Base-by-base conservation (phyloP, 2,113 vertebrate genomes). In the Lagopus muta region DNA sequence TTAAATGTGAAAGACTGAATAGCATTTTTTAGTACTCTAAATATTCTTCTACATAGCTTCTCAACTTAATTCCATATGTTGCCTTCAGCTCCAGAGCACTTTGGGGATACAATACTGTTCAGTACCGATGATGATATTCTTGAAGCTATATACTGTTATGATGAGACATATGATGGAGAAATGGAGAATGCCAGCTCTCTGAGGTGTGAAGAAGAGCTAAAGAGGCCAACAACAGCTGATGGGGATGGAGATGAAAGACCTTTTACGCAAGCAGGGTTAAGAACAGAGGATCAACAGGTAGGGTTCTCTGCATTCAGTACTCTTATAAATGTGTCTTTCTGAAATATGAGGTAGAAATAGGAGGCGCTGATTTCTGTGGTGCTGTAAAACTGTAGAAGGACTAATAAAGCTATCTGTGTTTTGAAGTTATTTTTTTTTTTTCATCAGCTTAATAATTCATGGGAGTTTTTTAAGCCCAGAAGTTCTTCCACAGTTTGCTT, bases 21-120 rank as follows among this genome's bases (percentile, higher is more conserved):
- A 30, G 7, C 27, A 2, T 34, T 89, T 75, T 57, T 61, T 75
- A 10, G 42, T 8, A 3, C 38, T 81, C 42, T 42, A 1, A 58
- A 7, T 64, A 30, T 64, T 80, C 8, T 70, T 83, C 50, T 72
- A 12, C 27, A 3, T 80, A 65, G 7, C 77, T 94, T 93, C 73
- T 88, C 12, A 19, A 5, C 67, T 80, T 82, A 64, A 78, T 83
- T 71, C 42, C 83, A 21, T 77, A 13, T 93, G 36, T 91, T 86
- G 20, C 67, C 34, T 83, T 71, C 91, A 99, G 99, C 97, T 71
- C 97, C 98, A 54, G 99, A 99, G 96, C 99, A 99, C 90, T 99
- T 99, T 92, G 99, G 99, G 4, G 99, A 99, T 92, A 99, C 99
- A 0, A 99, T 99, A 92, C 88, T 99, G 55, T 99, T 99, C 97